A percentile compares a stretch with the other conserved stretches of the same genome.
Evolutionary conservation across 2,888 invertebrate species (phyloP).

Genomic region (Poecilobothrus nobilitatus): DNA sequence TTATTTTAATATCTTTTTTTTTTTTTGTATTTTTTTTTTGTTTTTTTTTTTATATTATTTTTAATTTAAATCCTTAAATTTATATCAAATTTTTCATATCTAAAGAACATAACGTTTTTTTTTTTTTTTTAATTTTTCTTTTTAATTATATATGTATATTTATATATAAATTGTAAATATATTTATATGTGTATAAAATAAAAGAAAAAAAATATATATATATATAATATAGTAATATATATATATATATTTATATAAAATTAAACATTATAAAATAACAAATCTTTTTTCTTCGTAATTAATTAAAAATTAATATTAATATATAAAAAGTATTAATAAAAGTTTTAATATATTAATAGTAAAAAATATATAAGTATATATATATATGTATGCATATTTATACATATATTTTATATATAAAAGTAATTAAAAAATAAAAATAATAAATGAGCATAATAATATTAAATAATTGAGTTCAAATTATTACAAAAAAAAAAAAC

Average conservation of each 20-base stretch:
- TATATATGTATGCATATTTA: no score
- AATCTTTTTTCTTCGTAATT: not conserved
- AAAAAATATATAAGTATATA: no score
- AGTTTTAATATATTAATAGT: no score
- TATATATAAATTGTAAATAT: not conserved
- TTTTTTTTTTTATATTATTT: not conserved
- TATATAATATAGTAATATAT: not conserved
- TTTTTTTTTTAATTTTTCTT: not conserved
- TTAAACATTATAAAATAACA: not conserved
- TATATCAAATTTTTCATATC: constrained; percentile 5
- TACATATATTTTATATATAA: no score
- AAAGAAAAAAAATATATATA: not conserved
- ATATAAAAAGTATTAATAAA: no score
- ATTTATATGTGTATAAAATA: not conserved
- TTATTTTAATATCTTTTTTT: not conserved
- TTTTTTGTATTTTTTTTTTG: not conserved
- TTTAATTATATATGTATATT: not conserved
- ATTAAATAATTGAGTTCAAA: no score
- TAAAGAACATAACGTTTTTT: not conserved
- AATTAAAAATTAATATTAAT: no score
- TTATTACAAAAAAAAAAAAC: no score
- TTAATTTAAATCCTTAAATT: not conserved
- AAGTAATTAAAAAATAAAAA: no score
- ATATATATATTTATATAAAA: not conserved
- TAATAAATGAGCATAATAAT: no score